Evolutionary conservation across 2,888 invertebrate genomes (phyloP), one percentile per base, ranked within the genome.

Genomic region (Poecilobothrus nobilitatus): DNA sequence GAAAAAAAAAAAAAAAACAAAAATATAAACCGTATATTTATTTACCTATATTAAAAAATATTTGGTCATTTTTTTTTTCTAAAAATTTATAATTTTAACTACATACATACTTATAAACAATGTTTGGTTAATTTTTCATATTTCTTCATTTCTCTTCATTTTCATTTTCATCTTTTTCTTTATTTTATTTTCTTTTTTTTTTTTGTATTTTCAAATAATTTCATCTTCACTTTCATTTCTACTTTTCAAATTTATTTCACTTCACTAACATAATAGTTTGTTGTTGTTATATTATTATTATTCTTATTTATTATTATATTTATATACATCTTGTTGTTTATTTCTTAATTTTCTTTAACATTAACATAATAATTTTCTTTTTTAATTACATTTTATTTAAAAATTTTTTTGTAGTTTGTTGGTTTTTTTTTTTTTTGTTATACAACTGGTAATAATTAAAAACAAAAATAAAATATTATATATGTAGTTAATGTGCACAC

Each of bases 41-140:
- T n/a, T 18, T 18, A 1, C 79, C 77, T 77, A 78, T 77, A 78
- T 75, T 79, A 79, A 79, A 79, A 76, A n/a, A n/a, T n/a, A n/a
- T n/a, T n/a, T 27, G 27, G 27, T 4, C 2, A 27, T 27, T 27
- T 27, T 27, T 27, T 27, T 27, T 27, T 27, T 27, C 5, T 27
- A 73, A 41, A 68, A 74, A 72, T 21, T 64, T 68, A 22, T 71
- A 73, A 72, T n/a, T n/a, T n/a, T n/a, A n/a, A 72, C 71, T 73
- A 70, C 68, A 69, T 69, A 69, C 71, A 21, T 61, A 53, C 27
- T 65, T 12, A 62, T 33, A 75, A 73, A 72, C 72, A 68, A 66
- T 65, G 71, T 70, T 72, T 71, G 71, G 70, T 67, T 70, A 70
- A 70, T 67, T 44, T 65, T 68, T 33, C 62, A 63, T 62, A 68